Evolutionary conservation across 2,113 vertebrate genomes (phyloP).

Genomic region (Benitochromis conjunctus): DNA sequence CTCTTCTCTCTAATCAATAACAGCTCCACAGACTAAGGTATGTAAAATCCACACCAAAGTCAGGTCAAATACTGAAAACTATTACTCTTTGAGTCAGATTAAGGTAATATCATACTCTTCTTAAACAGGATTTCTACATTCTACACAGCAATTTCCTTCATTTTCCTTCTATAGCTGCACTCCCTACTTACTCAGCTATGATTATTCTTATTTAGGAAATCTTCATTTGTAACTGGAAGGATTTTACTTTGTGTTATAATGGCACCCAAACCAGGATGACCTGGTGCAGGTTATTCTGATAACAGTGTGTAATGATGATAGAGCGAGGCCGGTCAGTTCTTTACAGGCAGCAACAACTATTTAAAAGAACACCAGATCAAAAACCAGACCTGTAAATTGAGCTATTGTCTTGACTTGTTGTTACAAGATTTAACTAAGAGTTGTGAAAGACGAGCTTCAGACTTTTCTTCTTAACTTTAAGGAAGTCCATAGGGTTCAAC

Average conservation of each 20-base stretch:
- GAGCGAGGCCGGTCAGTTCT: neutral
- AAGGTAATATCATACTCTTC: too few relatives aligned
- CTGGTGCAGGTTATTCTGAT: neutral
- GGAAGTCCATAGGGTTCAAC: neutral
- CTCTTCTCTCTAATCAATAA: neutral
- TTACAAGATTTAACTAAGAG: neutral
- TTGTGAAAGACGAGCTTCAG: neutral
- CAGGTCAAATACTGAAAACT: neutral
- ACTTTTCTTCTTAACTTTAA: neutral
- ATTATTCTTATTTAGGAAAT: neutral
- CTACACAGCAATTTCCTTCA: neutral
- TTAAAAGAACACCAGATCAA: neutral
- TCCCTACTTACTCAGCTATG: neutral
- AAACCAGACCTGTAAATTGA: neutral
- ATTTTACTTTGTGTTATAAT: neutral
- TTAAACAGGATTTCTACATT: neutral
- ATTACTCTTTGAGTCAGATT: neutral
- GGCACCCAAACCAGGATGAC: neutral
- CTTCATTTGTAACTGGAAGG: neutral
- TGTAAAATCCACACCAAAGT: neutral
- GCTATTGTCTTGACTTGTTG: neutral
- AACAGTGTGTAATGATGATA: neutral
- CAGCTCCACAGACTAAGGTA: neutral
- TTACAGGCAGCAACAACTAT: neutral
- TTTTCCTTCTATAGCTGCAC: rapidly evolving